Base-by-base conservation (phyloP, 2,113 vertebrate genomes). In the Trachemys scripta region DNA sequence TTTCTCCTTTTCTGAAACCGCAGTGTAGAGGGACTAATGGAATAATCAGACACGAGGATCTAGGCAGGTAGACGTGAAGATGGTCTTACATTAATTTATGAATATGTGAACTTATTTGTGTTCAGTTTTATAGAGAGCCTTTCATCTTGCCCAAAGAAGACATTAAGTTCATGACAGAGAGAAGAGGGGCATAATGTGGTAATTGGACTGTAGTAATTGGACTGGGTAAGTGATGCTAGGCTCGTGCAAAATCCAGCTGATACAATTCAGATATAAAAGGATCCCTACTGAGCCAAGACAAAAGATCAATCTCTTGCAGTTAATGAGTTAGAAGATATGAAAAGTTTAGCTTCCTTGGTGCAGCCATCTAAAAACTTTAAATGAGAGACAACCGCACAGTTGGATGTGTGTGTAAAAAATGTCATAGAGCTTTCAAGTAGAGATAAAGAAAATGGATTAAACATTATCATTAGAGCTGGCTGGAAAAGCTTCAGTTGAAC, bases 151-250 rank as follows among this genome's bases (percentile, higher is more conserved):
- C 2, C 42, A 85, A 95, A 86, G 94, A 84, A 95, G 83, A 62
- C 85, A 69, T 81, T 97, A 94, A 93, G 84, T 91, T 38, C 24
- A 1, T 51, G 84, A 87, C 69, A 97, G 82, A 82, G 84, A 94
- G 91, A 53, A 2, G 19, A 92, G 57, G 79, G 88, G 31, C 84
- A 92, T 87, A 95, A 25, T 38, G 93, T 86, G 84, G 57, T 94
- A 90, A 96, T 84, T 97, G 91, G 38, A 12, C 75, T 50, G 49
- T 24, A 11, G 62, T 94, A 95, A 97, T 82, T 98, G 95, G 96
- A 92, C 93, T 80, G 80, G 91, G 91, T 76, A 89, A 86, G 8
- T 5, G 89, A 62, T 87, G 90, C 78, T 50, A 1, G 50, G 38
- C 56, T 86, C 89, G 84, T 93, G 42, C 8, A 1, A 20, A 19